Evolutionary conservation across 2,888 invertebrate genomes (phyloP).

Genomic region (Andrena marginata): DNA sequence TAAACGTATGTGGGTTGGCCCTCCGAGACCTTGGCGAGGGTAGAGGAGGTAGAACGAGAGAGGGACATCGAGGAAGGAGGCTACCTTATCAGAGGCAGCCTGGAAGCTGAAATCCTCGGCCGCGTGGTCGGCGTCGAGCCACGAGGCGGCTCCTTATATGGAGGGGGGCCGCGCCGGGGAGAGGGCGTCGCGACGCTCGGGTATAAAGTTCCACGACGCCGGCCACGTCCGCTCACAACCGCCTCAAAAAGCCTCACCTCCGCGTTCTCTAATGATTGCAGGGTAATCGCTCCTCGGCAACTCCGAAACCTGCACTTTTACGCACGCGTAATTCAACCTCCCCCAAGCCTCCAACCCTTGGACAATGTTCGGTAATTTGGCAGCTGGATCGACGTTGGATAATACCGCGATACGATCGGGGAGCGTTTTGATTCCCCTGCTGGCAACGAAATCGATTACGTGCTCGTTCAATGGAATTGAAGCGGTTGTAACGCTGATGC

Average conservation of each 20-base stretch:
- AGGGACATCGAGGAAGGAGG: conserved; percentile 34
- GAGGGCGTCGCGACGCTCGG: conserved; percentile 77
- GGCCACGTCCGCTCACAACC: conserved; percentile 42
- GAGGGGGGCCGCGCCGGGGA: conserved; percentile 76
- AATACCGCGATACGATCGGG: background rate
- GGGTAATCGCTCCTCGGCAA: conserved; percentile 25
- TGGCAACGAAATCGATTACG: background rate
- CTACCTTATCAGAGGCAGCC: conserved; percentile 58
- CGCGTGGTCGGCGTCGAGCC: conserved; percentile 65
- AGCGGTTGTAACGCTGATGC: background rate
- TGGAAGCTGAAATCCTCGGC: conserved; percentile 52
- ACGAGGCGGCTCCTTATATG: conserved; percentile 82
- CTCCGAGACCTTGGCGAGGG: conserved; percentile 48
- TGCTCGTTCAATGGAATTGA: conserved; percentile 12
- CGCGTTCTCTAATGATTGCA: background rate
- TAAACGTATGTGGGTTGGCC: conserved; percentile 58
- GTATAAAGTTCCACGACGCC: conserved; percentile 80
- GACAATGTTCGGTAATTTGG: background rate
- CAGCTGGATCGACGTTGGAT: background rate
- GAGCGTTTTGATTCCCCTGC: background rate
- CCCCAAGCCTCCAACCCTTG: background rate
- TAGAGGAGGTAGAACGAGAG: conserved; percentile 22
- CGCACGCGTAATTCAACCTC: conserved; percentile 5
- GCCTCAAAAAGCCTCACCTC: conserved; percentile 45
- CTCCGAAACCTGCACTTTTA: background rate